Conservation (phyloP, 2,888 invertebrate genomes). For the Philopedon plagiatum region DNA sequence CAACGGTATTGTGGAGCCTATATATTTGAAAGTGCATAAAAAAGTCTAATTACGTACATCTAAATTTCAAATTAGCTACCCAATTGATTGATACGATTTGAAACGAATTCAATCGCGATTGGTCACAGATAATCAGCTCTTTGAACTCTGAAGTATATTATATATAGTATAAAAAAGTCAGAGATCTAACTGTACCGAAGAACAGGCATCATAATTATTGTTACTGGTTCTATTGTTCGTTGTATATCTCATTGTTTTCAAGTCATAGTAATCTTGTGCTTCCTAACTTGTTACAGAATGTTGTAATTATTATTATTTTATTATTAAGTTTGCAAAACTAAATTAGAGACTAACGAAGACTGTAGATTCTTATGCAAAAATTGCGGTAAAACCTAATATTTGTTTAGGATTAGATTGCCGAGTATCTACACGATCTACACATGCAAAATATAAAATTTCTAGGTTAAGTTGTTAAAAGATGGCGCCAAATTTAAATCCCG, state of each 20-base stretch:
- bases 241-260: slow-evolving; percentile 29
- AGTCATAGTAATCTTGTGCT: slow-evolving; percentile 29
- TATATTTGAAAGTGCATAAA: no score
- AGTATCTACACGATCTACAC: no score
- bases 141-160: slow-evolving; percentile 19
- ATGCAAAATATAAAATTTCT: no score
- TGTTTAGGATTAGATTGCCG: no score
- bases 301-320: slow-evolving; percentile 16
- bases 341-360: no score
- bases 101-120: slow-evolving; percentile 6
- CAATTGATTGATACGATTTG: slow-evolving; percentile 2
- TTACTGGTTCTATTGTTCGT: slow-evolving; percentile 30
- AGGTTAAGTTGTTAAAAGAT: no score
- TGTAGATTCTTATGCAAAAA: no score
- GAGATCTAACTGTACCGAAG: slow-evolving; percentile 36
- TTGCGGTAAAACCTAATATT: no score
- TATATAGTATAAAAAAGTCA: slow-evolving; percentile 22
- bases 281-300: slow-evolving; percentile 3
- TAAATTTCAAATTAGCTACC: not conserved
- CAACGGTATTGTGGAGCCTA: no score
- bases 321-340: not conserved
- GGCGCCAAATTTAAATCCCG: no score
- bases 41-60: not conserved
- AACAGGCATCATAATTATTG: slow-evolving; percentile 31
- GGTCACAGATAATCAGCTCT: slow-evolving; percentile 27